These are phyloP conservation scores for Bradypodion ventrale DNA, from an alignment of 2,797 vertebrate species.

Conservation along the genomic window DNA sequence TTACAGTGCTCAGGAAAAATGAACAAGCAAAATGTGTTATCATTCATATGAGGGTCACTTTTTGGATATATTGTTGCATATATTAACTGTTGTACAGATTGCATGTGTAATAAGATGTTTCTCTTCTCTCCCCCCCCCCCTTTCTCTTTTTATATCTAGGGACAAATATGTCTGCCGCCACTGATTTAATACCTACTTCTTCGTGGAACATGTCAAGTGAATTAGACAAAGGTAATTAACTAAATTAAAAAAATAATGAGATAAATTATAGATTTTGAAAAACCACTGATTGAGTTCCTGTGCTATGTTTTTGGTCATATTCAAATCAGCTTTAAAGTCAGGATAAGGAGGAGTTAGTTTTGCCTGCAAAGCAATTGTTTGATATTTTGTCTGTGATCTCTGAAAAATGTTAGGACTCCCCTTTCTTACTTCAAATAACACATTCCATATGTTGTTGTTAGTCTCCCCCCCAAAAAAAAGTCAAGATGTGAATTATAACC, in stretches of 20 bases:
- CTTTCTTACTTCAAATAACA: slow-evolving; percentile 60
- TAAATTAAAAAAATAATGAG: not conserved
- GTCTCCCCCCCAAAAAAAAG: slow-evolving; percentile 53
- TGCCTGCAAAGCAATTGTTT: slow-evolving; percentile 47
- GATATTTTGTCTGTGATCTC: slow-evolving; percentile 67
- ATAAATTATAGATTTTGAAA: not conserved
- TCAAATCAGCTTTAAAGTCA: not conserved
- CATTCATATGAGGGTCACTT: not conserved
- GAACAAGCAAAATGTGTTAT: slow-evolving; percentile 13
- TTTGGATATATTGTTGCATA: slow-evolving; percentile 39
- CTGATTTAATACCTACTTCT: slow-evolving; percentile 83
- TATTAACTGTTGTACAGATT: not conserved
- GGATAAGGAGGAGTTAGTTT: slow-evolving; percentile 6
- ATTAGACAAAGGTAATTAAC: slow-evolving; percentile 84
- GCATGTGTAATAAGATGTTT: slow-evolving; percentile 31
- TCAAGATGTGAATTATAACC: slow-evolving; percentile 68
- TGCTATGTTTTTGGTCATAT: not conserved
- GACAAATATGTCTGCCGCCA: slow-evolving; percentile 79
- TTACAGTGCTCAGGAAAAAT: not conserved
- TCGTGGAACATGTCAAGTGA: slow-evolving; percentile 89
- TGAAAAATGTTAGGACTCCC: slow-evolving; percentile 39
- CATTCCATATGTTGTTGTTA: slow-evolving; percentile 64
- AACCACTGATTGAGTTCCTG: not conserved
- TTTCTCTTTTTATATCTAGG: slow-evolving; percentile 75
- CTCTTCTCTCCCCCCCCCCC: not conserved